Evolutionary conservation across 2,797 vertebrate genomes (phyloP).

Genomic region (Masticophis lateralis): DNA sequence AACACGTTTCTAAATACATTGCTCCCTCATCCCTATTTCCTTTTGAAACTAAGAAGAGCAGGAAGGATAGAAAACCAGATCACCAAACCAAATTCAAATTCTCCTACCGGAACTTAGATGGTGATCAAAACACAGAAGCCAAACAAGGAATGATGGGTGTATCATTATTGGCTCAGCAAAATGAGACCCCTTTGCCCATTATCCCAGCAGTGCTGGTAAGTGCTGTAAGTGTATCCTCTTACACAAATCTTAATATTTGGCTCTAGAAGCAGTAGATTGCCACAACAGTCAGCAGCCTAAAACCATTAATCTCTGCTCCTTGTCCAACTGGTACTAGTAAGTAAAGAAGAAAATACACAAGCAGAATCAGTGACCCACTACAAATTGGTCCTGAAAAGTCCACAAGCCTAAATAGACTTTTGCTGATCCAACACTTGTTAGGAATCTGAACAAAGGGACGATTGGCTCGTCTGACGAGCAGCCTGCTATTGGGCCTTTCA

Average conservation of each 20-base stretch:
- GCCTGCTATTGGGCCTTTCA: constrained; percentile 88
- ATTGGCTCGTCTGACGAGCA: constrained; percentile 96
- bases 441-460: constrained; percentile 98
- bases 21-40: not conserved
- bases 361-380: constrained; percentile 97
- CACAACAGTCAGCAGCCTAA: constrained; percentile 74
- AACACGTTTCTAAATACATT: not conserved
- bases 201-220: not conserved
- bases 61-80: not conserved
- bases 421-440: constrained; percentile 99
- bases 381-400: constrained; percentile 99
- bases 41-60: not conserved
- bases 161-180: not conserved
- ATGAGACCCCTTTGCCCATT: not conserved
- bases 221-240: not conserved
- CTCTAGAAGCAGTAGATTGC: constrained; percentile 79
- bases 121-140: not conserved
- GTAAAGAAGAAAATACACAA: constrained; percentile 91
- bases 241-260: constrained; percentile 81
- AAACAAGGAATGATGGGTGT: not conserved
- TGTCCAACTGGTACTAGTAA: constrained; percentile 89
- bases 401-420: constrained; percentile 99
- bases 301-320: constrained; percentile 99
- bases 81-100: not conserved
- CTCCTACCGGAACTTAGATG: not conserved